These are phyloP conservation scores for Apis dorsata DNA, from an alignment of 1,140 invertebrate genomes.

Conservation along the genomic window DNA sequence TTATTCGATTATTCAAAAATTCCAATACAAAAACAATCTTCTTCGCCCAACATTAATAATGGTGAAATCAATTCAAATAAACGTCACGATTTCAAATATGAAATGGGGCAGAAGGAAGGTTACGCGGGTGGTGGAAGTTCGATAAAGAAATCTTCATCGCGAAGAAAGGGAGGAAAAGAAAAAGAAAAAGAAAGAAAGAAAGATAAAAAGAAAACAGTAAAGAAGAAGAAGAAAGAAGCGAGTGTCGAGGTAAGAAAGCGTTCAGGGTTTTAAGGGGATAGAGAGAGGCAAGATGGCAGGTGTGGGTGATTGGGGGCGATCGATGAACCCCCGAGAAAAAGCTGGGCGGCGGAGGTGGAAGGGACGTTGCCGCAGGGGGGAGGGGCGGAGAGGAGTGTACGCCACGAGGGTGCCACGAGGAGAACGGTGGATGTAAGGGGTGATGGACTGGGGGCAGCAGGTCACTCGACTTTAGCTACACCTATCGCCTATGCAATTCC, in stretches of 20 bases:
- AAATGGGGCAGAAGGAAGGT: background rate
- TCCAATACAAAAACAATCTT: no score
- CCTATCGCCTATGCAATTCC: constrained; percentile 57
- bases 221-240: background rate
- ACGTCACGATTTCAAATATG: no score
- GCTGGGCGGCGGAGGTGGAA: constrained; percentile 65
- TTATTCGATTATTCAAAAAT: no score
- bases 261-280: constrained; percentile 67
- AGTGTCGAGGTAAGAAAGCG: constrained; percentile 37
- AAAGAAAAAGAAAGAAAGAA: background rate
- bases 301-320: constrained; percentile 77
- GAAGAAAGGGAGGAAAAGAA: no score
- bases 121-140: background rate
- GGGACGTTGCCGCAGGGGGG: constrained; percentile 42
- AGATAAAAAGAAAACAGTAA: background rate
- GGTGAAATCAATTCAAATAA: no score
- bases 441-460: constrained; percentile 70
- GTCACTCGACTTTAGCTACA: constrained; percentile 70
- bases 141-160: background rate
- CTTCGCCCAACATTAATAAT: no score
- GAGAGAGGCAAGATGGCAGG: constrained; percentile 71
- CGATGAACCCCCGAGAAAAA: constrained; percentile 77
- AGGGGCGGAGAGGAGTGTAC: constrained; percentile 55
- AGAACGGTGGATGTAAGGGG: constrained; percentile 50
- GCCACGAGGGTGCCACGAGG: constrained; percentile 68